Evolutionary conservation across 2,797 vertebrate species (phyloP).

Genomic region (Tympanoctomys barrerae): DNA sequence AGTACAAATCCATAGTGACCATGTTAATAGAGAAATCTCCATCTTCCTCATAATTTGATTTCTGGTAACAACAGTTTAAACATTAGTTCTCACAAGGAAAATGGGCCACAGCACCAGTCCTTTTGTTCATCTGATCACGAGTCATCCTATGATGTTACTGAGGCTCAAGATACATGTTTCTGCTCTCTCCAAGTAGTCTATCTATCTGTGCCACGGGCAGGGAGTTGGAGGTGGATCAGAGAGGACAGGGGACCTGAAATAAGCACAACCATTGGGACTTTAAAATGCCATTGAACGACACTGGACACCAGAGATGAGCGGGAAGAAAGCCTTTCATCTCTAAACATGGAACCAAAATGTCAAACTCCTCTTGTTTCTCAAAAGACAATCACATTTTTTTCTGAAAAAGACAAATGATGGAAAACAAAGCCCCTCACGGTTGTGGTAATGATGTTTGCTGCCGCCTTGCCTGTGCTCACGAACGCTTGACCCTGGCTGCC

Average conservation of each 20-base stretch:
- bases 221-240: background rate
- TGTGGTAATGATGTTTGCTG: background rate
- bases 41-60: slow-evolving; percentile 36
- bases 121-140: slow-evolving; percentile 67
- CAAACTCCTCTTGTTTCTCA: slow-evolving; percentile 74
- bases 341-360: slow-evolving; percentile 79
- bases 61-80: slow-evolving; percentile 34
- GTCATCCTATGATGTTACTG: slow-evolving; percentile 65
- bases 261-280: slow-evolving; percentile 78
- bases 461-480: slow-evolving; percentile 41
- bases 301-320: slow-evolving; percentile 83
- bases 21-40: background rate
- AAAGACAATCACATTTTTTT: slow-evolving; percentile 32
- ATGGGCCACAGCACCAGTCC: slow-evolving; percentile 56
- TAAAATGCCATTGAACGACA: slow-evolving; percentile 84
- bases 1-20: background rate
- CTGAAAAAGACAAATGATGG: slow-evolving; percentile 69
- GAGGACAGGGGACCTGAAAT: slow-evolving; percentile 46
- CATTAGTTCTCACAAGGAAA: slow-evolving; percentile 59
- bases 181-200: slow-evolving; percentile 70
- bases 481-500: slow-evolving; percentile 76
- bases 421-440: background rate
- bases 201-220: slow-evolving; percentile 62
- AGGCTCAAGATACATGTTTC: slow-evolving; percentile 65
- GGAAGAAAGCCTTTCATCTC: slow-evolving; percentile 77